These are phyloP conservation scores for Antechinus flavipes DNA, from an alignment of 2,113 vertebrate species.

Conservation along the genomic window DNA sequence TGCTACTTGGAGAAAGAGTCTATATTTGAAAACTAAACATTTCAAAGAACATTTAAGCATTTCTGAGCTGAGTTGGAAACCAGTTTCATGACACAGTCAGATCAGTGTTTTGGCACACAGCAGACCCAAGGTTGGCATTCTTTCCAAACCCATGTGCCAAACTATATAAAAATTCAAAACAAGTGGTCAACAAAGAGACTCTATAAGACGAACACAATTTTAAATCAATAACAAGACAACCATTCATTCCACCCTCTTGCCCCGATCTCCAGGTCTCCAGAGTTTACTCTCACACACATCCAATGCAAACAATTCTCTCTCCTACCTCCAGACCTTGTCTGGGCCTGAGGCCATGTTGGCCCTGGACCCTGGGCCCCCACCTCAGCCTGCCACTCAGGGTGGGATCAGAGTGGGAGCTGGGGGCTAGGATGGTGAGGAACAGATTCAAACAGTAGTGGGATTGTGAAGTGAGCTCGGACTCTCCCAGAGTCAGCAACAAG, in stretches of 20 bases:
- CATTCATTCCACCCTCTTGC: neutral
- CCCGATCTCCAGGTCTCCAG: neutral
- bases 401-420: neutral
- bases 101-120: neutral
- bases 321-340: neutral
- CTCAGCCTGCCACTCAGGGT: neutral
- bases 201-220: neutral
- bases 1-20: neutral
- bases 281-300: neutral
- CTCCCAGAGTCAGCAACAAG: neutral
- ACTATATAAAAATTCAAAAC: slow-evolving; percentile 5
- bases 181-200: slow-evolving; percentile 20
- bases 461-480: neutral
- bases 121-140: neutral
- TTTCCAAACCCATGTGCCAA: neutral
- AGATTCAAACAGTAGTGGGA: neutral
- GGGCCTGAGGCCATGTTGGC: neutral
- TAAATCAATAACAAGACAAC: neutral
- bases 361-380: neutral
- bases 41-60: neutral
- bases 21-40: neutral
- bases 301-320: neutral
- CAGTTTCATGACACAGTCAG: neutral
- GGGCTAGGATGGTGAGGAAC: neutral
- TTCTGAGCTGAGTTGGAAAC: neutral